Conservation (phyloP, 2,888 invertebrate genomes). For the Branchipolynoe longqiensis region DNA sequence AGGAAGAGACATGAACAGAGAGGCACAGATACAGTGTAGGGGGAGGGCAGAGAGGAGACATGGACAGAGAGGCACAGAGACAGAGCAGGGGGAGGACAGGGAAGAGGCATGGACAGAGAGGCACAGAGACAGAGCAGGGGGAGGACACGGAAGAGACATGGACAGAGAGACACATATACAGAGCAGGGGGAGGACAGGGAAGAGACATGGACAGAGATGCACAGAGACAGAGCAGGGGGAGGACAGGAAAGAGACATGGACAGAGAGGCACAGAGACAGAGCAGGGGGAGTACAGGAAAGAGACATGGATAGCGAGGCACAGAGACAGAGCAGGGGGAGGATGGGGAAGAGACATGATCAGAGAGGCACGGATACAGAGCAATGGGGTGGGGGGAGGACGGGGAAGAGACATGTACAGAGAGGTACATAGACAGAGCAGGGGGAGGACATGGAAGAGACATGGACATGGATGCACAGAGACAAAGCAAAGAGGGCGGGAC, state of each 20-base stretch:
- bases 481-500: too few species aligned
- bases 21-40: not conserved
- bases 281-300: too few species aligned
- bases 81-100: not conserved
- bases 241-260: too few species aligned
- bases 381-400: not conserved
- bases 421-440: not conserved
- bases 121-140: not conserved
- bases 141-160: slow-evolving; percentile 4
- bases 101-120: not conserved
- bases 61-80: not conserved
- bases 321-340: not conserved
- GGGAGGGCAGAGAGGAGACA: not conserved
- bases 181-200: too few species aligned
- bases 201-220: too few species aligned
- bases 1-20: not conserved
- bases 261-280: too few species aligned
- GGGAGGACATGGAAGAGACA: not conserved
- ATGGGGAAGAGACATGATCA: not conserved
- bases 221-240: too few species aligned
- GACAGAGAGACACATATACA: slow-evolving; percentile 10
- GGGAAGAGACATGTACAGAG: not conserved
- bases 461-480: not conserved
- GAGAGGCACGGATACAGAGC: not conserved
- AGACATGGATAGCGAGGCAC: not conserved